Conservation (phyloP, 1,140 invertebrate species). For the Laupala kohalensis region DNA sequence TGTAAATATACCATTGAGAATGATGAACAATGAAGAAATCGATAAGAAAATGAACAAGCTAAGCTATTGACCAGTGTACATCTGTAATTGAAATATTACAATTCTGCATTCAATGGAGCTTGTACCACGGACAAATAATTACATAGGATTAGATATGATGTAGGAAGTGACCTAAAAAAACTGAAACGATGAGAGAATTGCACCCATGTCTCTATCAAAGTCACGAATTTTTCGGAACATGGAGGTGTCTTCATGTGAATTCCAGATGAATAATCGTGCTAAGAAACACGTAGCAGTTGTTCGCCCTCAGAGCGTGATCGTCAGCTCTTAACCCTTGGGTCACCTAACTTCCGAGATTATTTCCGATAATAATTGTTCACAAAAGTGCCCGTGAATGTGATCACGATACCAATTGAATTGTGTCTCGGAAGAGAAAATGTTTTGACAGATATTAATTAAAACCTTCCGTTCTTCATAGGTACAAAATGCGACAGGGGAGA, state of each 20-base stretch:
- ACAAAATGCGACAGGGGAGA: neutral
- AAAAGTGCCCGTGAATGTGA: neutral
- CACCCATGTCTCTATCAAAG: too few species aligned
- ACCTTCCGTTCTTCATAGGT: neutral
- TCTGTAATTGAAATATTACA: too few species aligned
- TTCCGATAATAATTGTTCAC: neutral
- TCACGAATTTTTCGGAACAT: neutral
- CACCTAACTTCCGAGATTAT: neutral
- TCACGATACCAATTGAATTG: neutral
- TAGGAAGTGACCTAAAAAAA: too few species aligned
- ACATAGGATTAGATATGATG: too few species aligned
- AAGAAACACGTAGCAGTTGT: neutral
- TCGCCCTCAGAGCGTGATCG: neutral
- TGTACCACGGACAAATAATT: too few species aligned
- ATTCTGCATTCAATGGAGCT: too few species aligned
- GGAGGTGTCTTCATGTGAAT: neutral
- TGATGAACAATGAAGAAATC: too few species aligned
- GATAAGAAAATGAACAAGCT: too few species aligned
- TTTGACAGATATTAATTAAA: neutral
- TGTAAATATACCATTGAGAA: too few species aligned
- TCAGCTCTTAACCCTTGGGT: neutral
- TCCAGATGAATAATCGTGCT: neutral
- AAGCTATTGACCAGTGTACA: too few species aligned
- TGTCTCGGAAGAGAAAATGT: neutral
- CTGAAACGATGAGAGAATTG: too few species aligned